These are phyloP conservation scores for Pseudolycoriella hygida DNA, from an alignment of 2,888 invertebrate species.

Conservation along the genomic window DNA sequence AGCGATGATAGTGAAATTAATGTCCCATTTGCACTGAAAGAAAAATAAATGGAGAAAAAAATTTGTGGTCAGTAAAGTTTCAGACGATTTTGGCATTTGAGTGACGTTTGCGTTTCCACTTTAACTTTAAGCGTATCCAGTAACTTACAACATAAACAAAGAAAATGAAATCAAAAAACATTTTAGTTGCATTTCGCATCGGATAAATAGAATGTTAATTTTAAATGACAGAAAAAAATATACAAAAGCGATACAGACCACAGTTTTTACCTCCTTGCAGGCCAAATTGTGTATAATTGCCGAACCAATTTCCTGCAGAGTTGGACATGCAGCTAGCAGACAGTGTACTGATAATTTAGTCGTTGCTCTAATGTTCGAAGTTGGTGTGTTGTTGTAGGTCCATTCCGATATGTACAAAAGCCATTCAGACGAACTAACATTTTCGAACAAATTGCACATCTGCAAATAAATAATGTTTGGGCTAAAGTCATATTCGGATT, in stretches of 20 bases:
- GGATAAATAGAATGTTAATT: not conserved
- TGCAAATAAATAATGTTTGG: constrained; percentile 22
- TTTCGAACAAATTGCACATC: constrained; percentile 83
- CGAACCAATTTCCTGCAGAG: constrained; percentile 62
- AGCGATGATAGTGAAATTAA: not conserved
- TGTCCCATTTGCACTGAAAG: not conserved
- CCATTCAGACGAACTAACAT: constrained; percentile 81
- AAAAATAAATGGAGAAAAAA: not conserved
- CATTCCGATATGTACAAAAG: constrained; percentile 86
- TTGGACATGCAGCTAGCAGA: constrained; percentile 49
- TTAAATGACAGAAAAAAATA: constrained; percentile 3
- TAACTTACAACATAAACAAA: no score
- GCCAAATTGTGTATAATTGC: constrained; percentile 82
- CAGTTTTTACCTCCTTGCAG: constrained; percentile 92
- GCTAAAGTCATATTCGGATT: no score
- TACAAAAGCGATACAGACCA: constrained; percentile 58
- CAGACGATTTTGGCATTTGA: no score
- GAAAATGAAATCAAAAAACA: no score
- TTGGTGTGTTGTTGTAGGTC: constrained; percentile 53
- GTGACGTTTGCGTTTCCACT: no score
- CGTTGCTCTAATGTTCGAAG: constrained; percentile 77
- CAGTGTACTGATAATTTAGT: constrained; percentile 83
- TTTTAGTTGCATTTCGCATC: no score
- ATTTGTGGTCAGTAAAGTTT: no score
- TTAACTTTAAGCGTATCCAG: no score